phyloP scores from a whole-genome alignment of 64 coral and sea anemone species.

The Orbicella faveolata region DNA sequence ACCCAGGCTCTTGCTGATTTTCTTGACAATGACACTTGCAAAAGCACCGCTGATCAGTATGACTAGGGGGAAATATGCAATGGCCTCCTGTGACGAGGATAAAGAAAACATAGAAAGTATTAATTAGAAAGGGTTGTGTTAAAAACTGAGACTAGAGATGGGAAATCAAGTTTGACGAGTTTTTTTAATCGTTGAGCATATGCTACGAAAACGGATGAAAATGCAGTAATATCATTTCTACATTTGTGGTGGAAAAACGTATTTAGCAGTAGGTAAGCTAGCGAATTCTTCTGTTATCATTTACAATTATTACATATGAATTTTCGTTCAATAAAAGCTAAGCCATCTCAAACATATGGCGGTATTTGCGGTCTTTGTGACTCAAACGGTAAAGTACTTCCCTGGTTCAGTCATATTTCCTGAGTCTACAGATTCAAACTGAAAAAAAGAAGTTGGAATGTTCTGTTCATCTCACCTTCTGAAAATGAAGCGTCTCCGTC shows the following conservation, averaged over 20 bases:
- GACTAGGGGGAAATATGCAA: constrained; percentile 81
- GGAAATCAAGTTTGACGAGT: no score
- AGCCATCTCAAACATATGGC: no score
- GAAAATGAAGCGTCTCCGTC: constrained; percentile 66
- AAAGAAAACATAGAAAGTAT: not conserved
- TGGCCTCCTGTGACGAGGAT: constrained; percentile 56
- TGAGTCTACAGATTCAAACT: not conserved
- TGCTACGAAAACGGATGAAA: no score
- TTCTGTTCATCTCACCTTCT: constrained; percentile 43
- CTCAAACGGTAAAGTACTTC: not conserved
- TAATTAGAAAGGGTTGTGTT: not conserved
- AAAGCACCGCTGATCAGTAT: constrained; percentile 59
- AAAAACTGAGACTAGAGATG: no score
- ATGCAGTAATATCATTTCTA: no score
- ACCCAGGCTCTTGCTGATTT: constrained; percentile 60
- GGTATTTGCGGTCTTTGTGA: no score
- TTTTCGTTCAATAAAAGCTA: no score
- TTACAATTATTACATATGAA: no score
- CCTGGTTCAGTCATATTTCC: not conserved
- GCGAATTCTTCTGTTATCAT: no score
- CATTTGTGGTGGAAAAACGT: no score
- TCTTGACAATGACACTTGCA: constrained; percentile 43
- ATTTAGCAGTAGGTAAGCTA: no score
- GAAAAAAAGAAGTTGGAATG: not conserved
- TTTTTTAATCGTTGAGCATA: no score